phyloP scores from a whole-genome alignment of 2,797 vertebrate genomes.

The Melanitta fusca region DNA sequence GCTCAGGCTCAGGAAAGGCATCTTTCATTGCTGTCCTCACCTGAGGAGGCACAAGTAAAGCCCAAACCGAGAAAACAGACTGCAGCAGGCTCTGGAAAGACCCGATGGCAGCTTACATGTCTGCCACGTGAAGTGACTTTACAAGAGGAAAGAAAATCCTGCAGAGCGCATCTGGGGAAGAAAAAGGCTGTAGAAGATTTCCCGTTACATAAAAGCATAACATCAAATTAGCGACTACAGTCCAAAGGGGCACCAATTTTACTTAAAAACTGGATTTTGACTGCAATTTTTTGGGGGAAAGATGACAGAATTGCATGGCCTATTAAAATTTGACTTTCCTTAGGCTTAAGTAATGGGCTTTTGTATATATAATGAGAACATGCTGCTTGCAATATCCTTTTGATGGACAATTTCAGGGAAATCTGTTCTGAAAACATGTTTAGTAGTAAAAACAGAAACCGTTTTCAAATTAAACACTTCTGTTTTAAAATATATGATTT shows the following conservation, averaged over 20 bases:
- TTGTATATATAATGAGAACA: neutral
- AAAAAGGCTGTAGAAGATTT: neutral
- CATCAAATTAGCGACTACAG: neutral
- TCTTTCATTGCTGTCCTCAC: too few species aligned
- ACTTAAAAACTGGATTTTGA: neutral
- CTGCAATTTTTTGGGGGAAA: neutral
- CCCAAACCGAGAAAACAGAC: neutral
- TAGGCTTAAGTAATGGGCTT: neutral
- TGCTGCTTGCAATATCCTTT: neutral
- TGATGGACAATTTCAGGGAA: neutral
- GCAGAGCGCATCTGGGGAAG: neutral
- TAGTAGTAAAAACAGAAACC: neutral
- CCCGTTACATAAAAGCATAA: neutral
- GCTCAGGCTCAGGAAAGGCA: neutral
- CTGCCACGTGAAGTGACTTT: neutral
- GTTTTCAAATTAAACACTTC: neutral
- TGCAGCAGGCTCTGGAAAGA: neutral
- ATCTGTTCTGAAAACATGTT: constrained; percentile 7
- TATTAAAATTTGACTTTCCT: neutral
- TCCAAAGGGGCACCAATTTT: neutral
- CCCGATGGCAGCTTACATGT: neutral
- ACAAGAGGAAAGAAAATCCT: neutral
- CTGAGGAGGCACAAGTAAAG: neutral
- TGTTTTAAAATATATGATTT: constrained; percentile 6
- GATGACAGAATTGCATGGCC: neutral